These are phyloP conservation scores for Promerops cafer DNA, from an alignment of 2,113 vertebrate genomes.

Conservation along the genomic window DNA sequence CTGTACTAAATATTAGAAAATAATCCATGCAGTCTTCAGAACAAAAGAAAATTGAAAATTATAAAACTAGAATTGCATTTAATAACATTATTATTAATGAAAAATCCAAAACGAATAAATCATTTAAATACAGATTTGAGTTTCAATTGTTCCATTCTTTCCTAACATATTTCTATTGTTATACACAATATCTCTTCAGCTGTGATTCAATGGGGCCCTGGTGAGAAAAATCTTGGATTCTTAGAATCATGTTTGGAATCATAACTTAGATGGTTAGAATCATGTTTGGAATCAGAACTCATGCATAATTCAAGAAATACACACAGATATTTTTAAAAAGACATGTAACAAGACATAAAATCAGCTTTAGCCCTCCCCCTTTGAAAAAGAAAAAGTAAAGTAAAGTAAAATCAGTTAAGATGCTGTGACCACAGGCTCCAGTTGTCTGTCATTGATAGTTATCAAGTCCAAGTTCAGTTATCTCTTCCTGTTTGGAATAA, in stretches of 20 bases:
- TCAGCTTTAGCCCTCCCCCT: accelerated
- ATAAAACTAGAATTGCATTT: not conserved
- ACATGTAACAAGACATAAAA: not conserved
- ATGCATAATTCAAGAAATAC: not conserved
- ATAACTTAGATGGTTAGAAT: not conserved
- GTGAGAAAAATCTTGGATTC: not conserved
- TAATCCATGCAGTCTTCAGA: not conserved
- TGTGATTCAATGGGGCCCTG: not conserved
- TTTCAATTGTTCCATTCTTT: not conserved
- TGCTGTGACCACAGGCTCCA: not conserved
- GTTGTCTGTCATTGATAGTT: not conserved
- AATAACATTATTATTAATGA: not conserved
- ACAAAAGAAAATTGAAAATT: not conserved
- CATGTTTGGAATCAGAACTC: not conserved
- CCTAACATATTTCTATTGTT: not conserved
- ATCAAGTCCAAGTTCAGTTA: not conserved
- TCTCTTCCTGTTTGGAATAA: not conserved
- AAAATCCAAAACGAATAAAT: not conserved
- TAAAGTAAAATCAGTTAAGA: not conserved
- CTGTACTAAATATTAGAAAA: not conserved
- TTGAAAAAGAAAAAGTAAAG: too few species aligned
- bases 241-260: not conserved
- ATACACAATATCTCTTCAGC: not conserved
- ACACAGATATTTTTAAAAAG: not conserved
- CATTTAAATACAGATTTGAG: not conserved